Evolutionary conservation across 2,888 invertebrate genomes (phyloP), one percentile per base, ranked within the genome.

Genomic region (Gibbula magus): DNA sequence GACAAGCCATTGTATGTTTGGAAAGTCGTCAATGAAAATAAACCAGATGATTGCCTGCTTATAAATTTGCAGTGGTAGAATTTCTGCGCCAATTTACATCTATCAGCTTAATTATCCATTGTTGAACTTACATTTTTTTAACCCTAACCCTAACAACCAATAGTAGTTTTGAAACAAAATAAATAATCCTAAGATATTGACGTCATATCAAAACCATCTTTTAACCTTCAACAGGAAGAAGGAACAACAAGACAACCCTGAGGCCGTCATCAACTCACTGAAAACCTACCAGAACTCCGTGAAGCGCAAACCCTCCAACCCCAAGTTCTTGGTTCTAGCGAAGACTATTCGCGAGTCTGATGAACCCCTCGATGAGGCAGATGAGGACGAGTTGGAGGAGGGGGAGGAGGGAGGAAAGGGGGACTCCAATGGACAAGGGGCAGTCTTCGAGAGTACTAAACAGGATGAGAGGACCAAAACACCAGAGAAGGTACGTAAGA

Each of bases 171-270:
- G n/a, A n/a, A n/a, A n/a, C n/a, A n/a, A n/a, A n/a, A n/a, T n/a
- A n/a, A n/a, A n/a, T n/a, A n/a, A n/a, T n/a, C n/a, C n/a, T n/a
- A n/a, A n/a, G n/a, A n/a, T n/a, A n/a, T n/a, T n/a, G n/a, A n/a
- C n/a, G n/a, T n/a, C n/a, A n/a, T n/a, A n/a, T n/a, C n/a, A n/a
- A n/a, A n/a, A n/a, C n/a, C n/a, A n/a, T n/a, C n/a, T 45, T 45
- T 10, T 5, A 10, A 45, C 5, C 45, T 45, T 13, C 45, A 45
- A 10, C 84, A 87, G 90, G 25, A 85, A 86, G 88, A 96, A 96
- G 56, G 98, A 98, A 91, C 97, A 97, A 93, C 95, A 96, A 92
- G 95, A 97, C 89, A 97, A 98, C 93, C 98, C 98, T 2, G 95
- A 96, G 89, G 97, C 97, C 53, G 97, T 97, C 0, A 95, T 97